A percentile compares a stretch with the other conserved stretches of the same genome.
Evolutionary conservation across 1,140 invertebrate species (phyloP).

Genomic region (Lanistes nyassanus): DNA sequence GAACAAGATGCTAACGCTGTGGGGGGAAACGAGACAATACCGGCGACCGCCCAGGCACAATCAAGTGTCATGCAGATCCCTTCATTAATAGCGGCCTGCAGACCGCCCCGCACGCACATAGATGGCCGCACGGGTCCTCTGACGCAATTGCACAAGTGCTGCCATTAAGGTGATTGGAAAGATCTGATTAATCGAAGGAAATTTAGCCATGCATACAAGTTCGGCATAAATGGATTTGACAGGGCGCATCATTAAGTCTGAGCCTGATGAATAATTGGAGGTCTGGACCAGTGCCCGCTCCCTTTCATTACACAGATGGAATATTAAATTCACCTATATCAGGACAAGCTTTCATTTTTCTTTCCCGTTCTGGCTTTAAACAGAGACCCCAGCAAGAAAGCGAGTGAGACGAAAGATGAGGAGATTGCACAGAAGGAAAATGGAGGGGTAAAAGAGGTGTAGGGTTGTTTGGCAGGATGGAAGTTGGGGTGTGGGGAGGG

Average conservation of each 20-base stretch:
- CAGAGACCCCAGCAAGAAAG: neutral
- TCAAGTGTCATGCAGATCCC: too few species aligned
- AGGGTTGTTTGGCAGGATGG: neutral
- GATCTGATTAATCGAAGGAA: slow-evolving; percentile 44
- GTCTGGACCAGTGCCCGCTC: slow-evolving; percentile 22
- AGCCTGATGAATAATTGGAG: slow-evolving; percentile 43
- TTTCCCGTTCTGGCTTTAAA: neutral
- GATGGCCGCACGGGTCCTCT: slow-evolving; percentile 16
- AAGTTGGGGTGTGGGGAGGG: neutral
- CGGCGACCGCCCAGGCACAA: too few species aligned
- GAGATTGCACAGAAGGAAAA: slow-evolving; percentile 1
- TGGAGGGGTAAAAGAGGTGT: neutral
- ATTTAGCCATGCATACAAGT: slow-evolving; percentile 38
- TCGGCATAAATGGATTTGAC: slow-evolving; percentile 44
- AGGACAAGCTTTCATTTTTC: slow-evolving; percentile 23
- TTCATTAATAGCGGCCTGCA: too few species aligned
- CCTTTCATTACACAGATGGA: slow-evolving; percentile 44
- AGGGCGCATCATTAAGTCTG: slow-evolving; percentile 38
- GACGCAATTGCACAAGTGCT: slow-evolving; percentile 33
- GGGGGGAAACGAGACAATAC: too few species aligned
- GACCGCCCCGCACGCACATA: slow-evolving; percentile 1
- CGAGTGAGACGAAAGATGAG: neutral
- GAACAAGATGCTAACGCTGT: too few species aligned
- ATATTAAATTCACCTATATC: slow-evolving; percentile 49
- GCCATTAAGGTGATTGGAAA: slow-evolving; percentile 43